These are phyloP conservation scores for Drosophila nikananu DNA, from an alignment of 1,140 invertebrate genomes.

Conservation along the genomic window DNA sequence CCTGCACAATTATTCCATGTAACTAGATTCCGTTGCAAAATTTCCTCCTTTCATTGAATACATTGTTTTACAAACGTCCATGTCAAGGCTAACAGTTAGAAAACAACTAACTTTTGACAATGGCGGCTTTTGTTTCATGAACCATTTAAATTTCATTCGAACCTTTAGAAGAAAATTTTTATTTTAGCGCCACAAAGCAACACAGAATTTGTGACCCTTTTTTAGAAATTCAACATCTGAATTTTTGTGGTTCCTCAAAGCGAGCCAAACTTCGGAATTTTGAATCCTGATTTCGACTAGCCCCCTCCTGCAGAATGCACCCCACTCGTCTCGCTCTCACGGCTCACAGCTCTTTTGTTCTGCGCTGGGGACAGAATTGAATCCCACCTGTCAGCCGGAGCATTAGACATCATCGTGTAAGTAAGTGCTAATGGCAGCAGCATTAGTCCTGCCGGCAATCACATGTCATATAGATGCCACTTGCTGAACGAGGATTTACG, in stretches of 20 bases:
- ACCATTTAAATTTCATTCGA: conserved; percentile 4
- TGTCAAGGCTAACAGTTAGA: background rate
- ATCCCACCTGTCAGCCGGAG: conserved; percentile 41
- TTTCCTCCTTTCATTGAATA: background rate
- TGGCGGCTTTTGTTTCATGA: background rate
- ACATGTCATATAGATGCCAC: conserved; percentile 70
- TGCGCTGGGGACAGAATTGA: conserved; percentile 6
- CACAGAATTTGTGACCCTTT: background rate
- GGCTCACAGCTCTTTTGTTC: conserved; percentile 20
- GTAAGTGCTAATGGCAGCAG: conserved; percentile 50
- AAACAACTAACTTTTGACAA: background rate
- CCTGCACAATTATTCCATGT: background rate
- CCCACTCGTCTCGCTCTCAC: background rate
- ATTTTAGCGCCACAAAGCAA: background rate
- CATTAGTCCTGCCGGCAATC: conserved; percentile 58
- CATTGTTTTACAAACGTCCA: background rate
- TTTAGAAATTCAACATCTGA: conserved; percentile 8
- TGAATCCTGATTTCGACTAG: conserved; percentile 4
- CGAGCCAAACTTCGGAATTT: background rate
- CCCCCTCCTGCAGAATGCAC: background rate
- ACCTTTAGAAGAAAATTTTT: background rate
- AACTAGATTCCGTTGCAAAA: conserved; percentile 6
- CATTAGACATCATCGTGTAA: conserved; percentile 25
- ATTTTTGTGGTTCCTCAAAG: conserved; percentile 5
- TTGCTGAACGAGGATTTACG: conserved; percentile 60